phyloP scores from a whole-genome alignment of 2,888 invertebrate species.

The Heliconius erato region DNA sequence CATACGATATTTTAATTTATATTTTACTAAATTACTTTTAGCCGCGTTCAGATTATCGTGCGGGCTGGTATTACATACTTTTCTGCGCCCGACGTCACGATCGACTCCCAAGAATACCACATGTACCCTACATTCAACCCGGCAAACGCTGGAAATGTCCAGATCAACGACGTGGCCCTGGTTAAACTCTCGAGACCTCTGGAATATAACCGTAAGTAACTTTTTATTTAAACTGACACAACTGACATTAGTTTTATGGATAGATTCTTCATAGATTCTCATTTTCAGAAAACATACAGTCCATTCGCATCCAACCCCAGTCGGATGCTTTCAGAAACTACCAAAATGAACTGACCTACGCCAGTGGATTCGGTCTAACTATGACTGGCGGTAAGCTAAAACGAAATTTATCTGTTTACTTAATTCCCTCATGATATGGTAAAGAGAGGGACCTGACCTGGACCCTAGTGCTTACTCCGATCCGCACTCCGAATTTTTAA shows the following conservation, averaged over 20 bases:
- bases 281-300: slow-evolving; percentile 61
- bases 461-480: no score
- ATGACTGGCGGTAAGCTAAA: slow-evolving; percentile 70
- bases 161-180: slow-evolving; percentile 10
- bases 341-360: slow-evolving; percentile 57
- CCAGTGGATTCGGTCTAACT: slow-evolving; percentile 75
- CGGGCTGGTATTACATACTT: neutral
- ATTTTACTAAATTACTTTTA: neutral
- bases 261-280: neutral
- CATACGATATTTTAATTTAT: neutral
- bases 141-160: neutral
- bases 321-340: slow-evolving; percentile 68
- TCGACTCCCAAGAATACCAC: neutral
- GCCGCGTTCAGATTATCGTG: neutral
- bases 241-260: neutral
- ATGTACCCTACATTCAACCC: neutral
- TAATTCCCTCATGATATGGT: no score
- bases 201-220: neutral
- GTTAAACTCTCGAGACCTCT: slow-evolving; percentile 1
- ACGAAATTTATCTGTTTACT: neutral
- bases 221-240: neutral
- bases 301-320: slow-evolving; percentile 68
- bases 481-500: no score
- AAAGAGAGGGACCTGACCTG: neutral
- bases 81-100: neutral